These are phyloP conservation scores for Conchocele bisecta DNA, from an alignment of 2,888 invertebrate genomes.

Conservation along the genomic window DNA sequence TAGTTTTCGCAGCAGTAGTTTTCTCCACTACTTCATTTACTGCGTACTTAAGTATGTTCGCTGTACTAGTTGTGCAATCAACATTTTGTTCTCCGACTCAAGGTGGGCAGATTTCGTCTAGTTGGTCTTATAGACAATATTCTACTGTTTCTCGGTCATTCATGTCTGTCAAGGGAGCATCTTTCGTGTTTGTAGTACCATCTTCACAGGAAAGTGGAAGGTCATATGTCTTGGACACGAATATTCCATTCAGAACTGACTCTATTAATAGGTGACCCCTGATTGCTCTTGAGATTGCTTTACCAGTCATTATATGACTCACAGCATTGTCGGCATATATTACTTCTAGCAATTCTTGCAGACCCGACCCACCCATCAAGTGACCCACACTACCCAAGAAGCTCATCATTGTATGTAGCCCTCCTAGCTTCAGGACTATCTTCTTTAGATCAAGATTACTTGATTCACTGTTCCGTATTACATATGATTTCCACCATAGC, in stretches of 20 bases:
- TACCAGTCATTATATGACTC: not conserved
- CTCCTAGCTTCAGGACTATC: conserved; percentile 11
- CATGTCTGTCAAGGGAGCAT: too few relatives aligned
- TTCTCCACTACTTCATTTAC: too few relatives aligned
- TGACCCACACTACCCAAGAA: conserved; percentile 14
- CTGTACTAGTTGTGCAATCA: too few relatives aligned
- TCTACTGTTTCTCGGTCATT: too few relatives aligned
- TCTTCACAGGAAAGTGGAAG: too few relatives aligned
- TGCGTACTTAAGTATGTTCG: too few relatives aligned
- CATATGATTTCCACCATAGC: conserved; percentile 49
- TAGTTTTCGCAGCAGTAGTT: too few relatives aligned
- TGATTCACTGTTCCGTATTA: conserved; percentile 10
- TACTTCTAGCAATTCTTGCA: conserved; percentile 10
- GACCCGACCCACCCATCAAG: conserved; percentile 8
- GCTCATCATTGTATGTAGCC: conserved; percentile 12
- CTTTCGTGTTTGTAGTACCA: too few relatives aligned
- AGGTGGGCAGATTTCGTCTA: too few relatives aligned
- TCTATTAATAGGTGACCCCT: conserved; percentile 13
- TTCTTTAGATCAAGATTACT: not conserved
- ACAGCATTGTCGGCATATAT: conserved; percentile 5
- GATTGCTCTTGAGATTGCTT: conserved; percentile 17
- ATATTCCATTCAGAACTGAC: not conserved
- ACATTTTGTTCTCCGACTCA: too few relatives aligned
- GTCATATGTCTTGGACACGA: not conserved
- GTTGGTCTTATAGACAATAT: too few relatives aligned